Conservation (phyloP, 92 coral and sea anemone species). For the Pocillopora grandis region DNA sequence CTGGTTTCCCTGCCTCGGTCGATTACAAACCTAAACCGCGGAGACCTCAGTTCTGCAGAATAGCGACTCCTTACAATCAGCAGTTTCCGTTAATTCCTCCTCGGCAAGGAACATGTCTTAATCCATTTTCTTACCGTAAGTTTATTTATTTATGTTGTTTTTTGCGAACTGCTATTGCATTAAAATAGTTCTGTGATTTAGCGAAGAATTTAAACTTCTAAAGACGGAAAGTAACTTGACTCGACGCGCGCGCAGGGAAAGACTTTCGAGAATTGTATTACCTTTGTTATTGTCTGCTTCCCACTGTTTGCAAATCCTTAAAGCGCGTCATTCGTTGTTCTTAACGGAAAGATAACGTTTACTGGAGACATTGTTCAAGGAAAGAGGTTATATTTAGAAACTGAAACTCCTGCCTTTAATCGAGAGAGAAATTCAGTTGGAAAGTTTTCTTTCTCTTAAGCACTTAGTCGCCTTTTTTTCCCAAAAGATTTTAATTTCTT, state of each 20-base stretch:
- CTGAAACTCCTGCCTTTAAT: background rate
- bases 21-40: background rate
- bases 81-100: conserved; percentile 5
- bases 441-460: background rate
- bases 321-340: conserved; percentile 8
- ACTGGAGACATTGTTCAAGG: background rate
- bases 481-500: background rate
- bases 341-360: background rate
- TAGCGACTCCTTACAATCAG: conserved; percentile 2
- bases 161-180: background rate
- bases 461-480: background rate
- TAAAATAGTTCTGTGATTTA: background rate
- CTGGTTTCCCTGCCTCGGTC: conserved; percentile 5
- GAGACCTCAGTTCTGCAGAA: background rate
- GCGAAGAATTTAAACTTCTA: no score
- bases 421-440: background rate
- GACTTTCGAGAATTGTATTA: conserved; percentile 14
- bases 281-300: conserved; percentile 2
- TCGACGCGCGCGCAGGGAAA: background rate
- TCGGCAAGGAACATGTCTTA: background rate
- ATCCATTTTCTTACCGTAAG: conserved; percentile 23
- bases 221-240: no score
- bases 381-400: background rate
- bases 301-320: background rate
- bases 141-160: background rate